These are phyloP conservation scores for Sakesphorus luctuosus DNA, from an alignment of 2,113 vertebrate species.

Conservation along the genomic window DNA sequence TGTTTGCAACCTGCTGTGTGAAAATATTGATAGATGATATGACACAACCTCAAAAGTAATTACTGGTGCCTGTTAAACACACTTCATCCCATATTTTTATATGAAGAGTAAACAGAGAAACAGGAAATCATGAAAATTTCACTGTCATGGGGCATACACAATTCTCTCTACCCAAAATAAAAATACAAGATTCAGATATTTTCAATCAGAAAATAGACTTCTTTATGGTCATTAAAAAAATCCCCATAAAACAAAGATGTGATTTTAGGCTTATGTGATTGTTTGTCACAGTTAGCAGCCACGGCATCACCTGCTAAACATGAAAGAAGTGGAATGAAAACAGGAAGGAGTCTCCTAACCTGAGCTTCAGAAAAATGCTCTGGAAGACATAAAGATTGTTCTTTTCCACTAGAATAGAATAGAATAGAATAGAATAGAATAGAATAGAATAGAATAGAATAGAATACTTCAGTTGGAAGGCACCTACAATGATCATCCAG, in stretches of 20 bases:
- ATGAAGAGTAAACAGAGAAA: neutral
- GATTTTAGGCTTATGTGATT: neutral
- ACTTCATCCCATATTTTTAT: neutral
- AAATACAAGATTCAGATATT: neutral
- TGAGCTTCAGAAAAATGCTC: neutral
- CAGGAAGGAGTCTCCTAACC: neutral
- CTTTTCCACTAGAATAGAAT: neutral
- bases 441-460: neutral
- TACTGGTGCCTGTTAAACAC: neutral
- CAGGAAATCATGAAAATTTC: neutral
- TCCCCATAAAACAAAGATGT: neutral
- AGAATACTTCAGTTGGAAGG: neutral
- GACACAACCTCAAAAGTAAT: neutral
- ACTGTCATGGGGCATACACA: too few species aligned
- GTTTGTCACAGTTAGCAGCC: neutral
- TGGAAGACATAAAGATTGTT: neutral
- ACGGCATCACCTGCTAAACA: neutral
- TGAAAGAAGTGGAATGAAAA: neutral
- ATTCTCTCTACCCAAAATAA: neutral
- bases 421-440: neutral
- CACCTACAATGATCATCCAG: neutral
- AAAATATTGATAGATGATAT: neutral
- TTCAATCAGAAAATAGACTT: neutral
- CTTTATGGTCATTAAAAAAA: neutral
- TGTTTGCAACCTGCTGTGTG: neutral